Base-by-base conservation (phyloP, 2,888 invertebrate genomes). In the Sabellastarte sp. region DNA sequence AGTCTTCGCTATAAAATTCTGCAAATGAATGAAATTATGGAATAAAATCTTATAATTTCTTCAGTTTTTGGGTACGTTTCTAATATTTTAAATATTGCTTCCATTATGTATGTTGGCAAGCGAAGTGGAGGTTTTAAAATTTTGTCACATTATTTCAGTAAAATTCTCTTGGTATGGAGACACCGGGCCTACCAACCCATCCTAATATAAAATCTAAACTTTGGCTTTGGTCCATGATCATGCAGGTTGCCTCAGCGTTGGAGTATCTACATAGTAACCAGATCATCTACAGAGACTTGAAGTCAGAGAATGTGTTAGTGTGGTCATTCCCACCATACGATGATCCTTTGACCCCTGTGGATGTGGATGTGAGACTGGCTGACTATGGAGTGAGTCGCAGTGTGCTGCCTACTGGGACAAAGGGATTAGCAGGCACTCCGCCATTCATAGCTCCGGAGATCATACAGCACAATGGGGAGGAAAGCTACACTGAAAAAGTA, bases 391-490 rank as follows among this genome's bases (percentile, higher is more conserved):
- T 87, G 91, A 80, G 82, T 68, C 70, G 93, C 91, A 1, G 88
- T 26, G 77, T 79, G 29, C 68, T 94, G 5, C 93, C 95, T 0
- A 93, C 93, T 0, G 94, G 95, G 0, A 74, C 77, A n/a, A 77
- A 81, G 29, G 98, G 99, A 0, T 98, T 97, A 85, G 98, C 97
- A 0, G 98, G 99, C 1, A 99, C 99, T 0, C 79, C 80, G 15
- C 98, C 98, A 0, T 99, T 97, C 83, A 99, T 99, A 93, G 99
- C 98, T 1, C 99, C 98, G 0, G 98, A 99, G 87, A 98, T 99
- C 71, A 93, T 98, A 87, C 88, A 94, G 57, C 96, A 95, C 84
- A 98, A 97, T 81, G 99, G 99, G 0, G 98, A 98, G 82, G 96
- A 97, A 82, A 96, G 97, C 76, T 99, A 99, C 76, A 98, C 96